These are phyloP conservation scores for Sylvia borin DNA, from an alignment of 2,797 vertebrate genomes.

Conservation along the genomic window DNA sequence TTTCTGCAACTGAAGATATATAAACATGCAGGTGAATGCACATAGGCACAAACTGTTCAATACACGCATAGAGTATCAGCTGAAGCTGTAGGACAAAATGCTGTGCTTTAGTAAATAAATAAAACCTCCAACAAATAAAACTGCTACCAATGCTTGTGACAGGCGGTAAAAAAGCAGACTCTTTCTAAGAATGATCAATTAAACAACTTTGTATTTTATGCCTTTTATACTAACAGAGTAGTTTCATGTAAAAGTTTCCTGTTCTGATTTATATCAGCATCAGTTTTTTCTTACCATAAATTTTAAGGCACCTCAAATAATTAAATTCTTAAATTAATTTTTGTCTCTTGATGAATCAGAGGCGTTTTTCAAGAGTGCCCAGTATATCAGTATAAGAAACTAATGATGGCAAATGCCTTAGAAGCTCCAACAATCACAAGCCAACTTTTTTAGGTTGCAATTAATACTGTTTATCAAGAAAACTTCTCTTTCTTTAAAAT, in stretches of 20 bases:
- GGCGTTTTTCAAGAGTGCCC: background rate
- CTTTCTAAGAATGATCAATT: background rate
- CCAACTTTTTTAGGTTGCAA: conserved; percentile 41
- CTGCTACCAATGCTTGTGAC: background rate
- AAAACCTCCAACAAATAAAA: background rate
- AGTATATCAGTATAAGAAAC: conserved; percentile 19
- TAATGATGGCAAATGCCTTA: conserved; percentile 48
- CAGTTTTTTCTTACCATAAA: background rate
- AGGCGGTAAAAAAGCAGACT: background rate
- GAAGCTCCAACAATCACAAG: conserved; percentile 54
- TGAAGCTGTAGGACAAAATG: background rate
- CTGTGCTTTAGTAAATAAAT: background rate
- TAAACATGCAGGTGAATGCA: background rate
- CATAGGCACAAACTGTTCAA: background rate
- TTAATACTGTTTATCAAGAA: conserved; percentile 45
- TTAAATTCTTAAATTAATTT: conserved; percentile 45
- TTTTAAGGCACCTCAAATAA: conserved; percentile 14
- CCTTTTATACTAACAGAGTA: background rate
- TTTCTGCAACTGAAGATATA: background rate
- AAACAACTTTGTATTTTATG: background rate
- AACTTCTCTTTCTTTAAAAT: conserved; percentile 65
- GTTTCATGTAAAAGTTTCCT: background rate
- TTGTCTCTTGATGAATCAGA: conserved; percentile 29
- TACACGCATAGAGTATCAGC: background rate
- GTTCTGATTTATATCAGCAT: background rate